These are phyloP conservation scores for Conus betulinus DNA, from an alignment of 1,140 invertebrate species.

Conservation along the genomic window DNA sequence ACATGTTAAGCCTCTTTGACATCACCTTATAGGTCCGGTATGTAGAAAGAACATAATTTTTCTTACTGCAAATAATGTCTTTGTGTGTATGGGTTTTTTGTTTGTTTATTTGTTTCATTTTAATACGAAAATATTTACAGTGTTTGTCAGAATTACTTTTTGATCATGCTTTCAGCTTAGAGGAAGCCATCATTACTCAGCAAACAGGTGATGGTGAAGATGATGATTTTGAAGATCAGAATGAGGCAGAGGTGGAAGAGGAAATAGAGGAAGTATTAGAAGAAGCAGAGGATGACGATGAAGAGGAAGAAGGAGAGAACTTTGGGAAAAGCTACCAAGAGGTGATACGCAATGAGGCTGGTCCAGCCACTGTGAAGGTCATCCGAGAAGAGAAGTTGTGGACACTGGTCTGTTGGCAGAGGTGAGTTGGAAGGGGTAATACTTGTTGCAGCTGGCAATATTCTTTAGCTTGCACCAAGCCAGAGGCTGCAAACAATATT, in stretches of 20 bases:
- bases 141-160: neutral
- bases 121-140: too few relatives aligned
- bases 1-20: too few relatives aligned
- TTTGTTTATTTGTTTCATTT: too few relatives aligned
- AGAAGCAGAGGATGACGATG: constrained; percentile 42
- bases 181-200: neutral
- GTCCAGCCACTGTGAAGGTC: constrained; percentile 33
- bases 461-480: too few relatives aligned
- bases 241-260: constrained; percentile 59
- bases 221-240: constrained; percentile 52
- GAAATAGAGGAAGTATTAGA: constrained; percentile 61
- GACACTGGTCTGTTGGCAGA: constrained; percentile 9
- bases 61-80: too few relatives aligned
- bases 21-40: too few relatives aligned
- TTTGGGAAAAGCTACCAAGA: constrained; percentile 44
- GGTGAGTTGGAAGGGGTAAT: neutral
- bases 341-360: neutral
- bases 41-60: too few relatives aligned
- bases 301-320: constrained; percentile 39
- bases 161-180: neutral
- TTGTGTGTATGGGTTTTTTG: too few relatives aligned
- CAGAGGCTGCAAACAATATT: too few relatives aligned
- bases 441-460: too few relatives aligned
- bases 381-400: constrained; percentile 34
- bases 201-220: constrained; percentile 47